Conservation (phyloP, 2,113 vertebrate species). For the Amphiprion ocellaris region DNA sequence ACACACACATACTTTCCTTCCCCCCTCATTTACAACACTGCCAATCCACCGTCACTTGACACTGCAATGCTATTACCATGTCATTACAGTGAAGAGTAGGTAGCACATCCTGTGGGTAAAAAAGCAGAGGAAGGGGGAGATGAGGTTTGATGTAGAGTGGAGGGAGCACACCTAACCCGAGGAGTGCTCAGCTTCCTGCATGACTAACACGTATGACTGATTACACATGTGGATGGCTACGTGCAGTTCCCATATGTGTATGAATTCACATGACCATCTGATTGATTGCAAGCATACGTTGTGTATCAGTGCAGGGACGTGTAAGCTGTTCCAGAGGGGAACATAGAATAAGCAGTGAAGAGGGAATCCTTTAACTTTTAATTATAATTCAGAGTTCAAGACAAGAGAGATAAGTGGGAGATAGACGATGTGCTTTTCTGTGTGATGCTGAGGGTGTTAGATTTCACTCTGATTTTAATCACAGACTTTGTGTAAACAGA, state of each 20-base stretch:
- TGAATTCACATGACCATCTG: slow-evolving; percentile 31
- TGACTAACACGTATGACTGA: slow-evolving; percentile 69
- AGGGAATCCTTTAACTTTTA: background rate
- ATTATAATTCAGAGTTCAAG: slow-evolving; percentile 1
- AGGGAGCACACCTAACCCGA: slow-evolving; percentile 41
- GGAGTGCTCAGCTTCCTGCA: slow-evolving; percentile 43
- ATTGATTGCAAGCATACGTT: slow-evolving; percentile 4
- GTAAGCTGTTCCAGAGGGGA: background rate
- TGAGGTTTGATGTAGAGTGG: slow-evolving; percentile 70
- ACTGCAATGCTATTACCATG: slow-evolving; percentile 65
- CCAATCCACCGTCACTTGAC: slow-evolving; percentile 48
- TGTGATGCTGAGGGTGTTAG: background rate
- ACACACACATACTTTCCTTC: background rate
- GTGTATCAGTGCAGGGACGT: slow-evolving; percentile 19
- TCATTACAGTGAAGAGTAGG: slow-evolving; percentile 77
- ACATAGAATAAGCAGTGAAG: background rate
- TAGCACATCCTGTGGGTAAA: slow-evolving; percentile 68
- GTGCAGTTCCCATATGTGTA: background rate
- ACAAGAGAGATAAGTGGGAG: background rate
- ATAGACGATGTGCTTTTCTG: background rate
- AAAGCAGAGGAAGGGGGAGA: slow-evolving; percentile 23
- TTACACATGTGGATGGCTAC: slow-evolving; percentile 48
- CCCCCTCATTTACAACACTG: slow-evolving; percentile 25
- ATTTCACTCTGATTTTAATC: background rate
- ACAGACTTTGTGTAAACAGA: too few species aligned